Base-by-base conservation (phyloP, 2,797 vertebrate genomes). In the Paedocypris micromegethes region DNA sequence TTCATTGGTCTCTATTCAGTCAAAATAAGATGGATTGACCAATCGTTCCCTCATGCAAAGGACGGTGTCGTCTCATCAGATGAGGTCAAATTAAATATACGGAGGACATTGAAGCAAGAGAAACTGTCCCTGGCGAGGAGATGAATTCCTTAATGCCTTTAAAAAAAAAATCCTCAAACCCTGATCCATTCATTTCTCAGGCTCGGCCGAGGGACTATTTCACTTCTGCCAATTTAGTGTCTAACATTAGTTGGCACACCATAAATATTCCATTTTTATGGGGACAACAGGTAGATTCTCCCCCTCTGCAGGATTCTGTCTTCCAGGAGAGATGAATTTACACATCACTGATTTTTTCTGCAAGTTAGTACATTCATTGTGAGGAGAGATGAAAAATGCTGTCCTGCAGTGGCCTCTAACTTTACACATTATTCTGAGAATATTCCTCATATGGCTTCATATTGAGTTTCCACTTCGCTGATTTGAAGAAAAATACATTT, bases 1-100 rank as follows among this genome's bases (percentile, higher is more conserved):
- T 72, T 83, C 75, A 75, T 9, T 70, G 70, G 73, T 66, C 72
- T 66, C 68, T 76, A 67, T 62, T 59, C 75, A 80, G 66, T 76
- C 49, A 64, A 60, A 75, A 61, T 51, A 67, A 77, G 65, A 73
- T 79, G 70, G 66, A 72, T 70, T 37, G 59, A 55, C 58, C 52
- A 64, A 64, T 64, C 68, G 58, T 68, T 63, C 53, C 64, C 43
- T 58, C 45, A 45, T 66, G 45, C 74, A 73, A 23, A 78, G 61
- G 68, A 72, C 61, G 46, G 39, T 48, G 49, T 73, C 69, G 75
- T 71, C 70, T 64, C 42, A 54, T 47, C 5, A n/a, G 42, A 58
- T 63, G 48, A 63, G 66, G 59, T 73, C 51, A 70, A 67, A 73
- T 78, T 54, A 73, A 67, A 64, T 63, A 6, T 66, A 50, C 7